A percentile compares a stretch with the other conserved stretches of the same genome.
phyloP scores from a whole-genome alignment of 2,797 vertebrate genomes.

The Enteromius paludinosus region DNA sequence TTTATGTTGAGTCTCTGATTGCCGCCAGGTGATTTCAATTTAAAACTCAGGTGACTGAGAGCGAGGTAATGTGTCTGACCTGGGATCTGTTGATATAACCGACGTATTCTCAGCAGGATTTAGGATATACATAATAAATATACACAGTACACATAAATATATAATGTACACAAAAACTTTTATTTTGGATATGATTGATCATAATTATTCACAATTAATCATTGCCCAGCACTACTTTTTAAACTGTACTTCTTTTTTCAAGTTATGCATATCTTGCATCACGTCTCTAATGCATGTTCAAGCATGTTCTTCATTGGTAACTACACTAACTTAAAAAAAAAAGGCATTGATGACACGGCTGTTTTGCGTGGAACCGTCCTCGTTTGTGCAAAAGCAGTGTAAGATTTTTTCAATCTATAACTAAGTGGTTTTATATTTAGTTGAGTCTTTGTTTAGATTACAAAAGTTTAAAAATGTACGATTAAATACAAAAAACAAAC shows the following conservation, averaged over 20 bases:
- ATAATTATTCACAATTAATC: too few species aligned
- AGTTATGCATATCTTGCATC: background rate
- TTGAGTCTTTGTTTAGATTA: background rate
- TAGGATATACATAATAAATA: too few species aligned
- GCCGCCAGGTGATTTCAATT: too few species aligned
- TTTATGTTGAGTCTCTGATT: too few species aligned
- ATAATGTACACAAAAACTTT: too few species aligned
- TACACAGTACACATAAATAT: too few species aligned
- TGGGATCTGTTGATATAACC: too few species aligned
- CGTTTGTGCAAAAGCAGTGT: background rate
- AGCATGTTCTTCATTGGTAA: background rate
- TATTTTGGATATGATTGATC: too few species aligned
- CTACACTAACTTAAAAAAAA: background rate
- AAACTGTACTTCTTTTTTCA: background rate
- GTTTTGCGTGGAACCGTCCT: background rate
- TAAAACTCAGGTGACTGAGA: too few species aligned
- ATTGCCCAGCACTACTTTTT: background rate
- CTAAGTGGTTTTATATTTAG: background rate
- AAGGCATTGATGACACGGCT: background rate
- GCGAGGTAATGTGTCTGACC: too few species aligned
- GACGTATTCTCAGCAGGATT: too few species aligned
- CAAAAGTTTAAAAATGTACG: background rate
- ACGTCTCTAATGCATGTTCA: background rate
- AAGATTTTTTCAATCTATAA: background rate
- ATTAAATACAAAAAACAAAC: background rate